Conservation (phyloP, 2,113 vertebrate genomes). For the Indicator indicator region DNA sequence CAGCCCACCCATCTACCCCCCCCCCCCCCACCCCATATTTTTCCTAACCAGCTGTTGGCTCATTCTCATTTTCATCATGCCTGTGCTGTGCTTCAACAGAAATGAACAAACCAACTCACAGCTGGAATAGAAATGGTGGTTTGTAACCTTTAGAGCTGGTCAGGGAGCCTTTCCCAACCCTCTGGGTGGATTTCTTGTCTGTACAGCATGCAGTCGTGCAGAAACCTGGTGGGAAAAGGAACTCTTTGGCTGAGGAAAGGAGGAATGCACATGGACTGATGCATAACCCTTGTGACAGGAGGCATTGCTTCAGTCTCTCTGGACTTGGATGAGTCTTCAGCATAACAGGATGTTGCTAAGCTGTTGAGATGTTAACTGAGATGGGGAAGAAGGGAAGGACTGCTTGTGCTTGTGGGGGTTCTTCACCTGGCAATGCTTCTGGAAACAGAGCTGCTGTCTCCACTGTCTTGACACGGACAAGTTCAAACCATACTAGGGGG, state of each 20-base stretch:
- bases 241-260: neutral
- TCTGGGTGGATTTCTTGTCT: neutral
- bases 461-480: rapidly evolving
- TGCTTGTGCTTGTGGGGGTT: neutral
- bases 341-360: neutral
- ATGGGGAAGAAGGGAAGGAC: neutral
- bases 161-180: neutral
- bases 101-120: neutral
- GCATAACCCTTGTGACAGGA: neutral
- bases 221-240: neutral
- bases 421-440: neutral
- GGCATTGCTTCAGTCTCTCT: neutral
- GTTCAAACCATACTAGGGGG: neutral
- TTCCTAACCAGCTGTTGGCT: neutral
- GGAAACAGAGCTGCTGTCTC: neutral
- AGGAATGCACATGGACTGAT: neutral
- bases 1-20: too few relatives aligned
- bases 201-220: neutral
- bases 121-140: neutral
- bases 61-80: neutral
- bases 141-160: neutral
- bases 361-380: neutral
- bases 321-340: neutral
- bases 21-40: too few relatives aligned
- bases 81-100: neutral